Percentiles rank a stretch among this genome's conserved stretches.
Evolutionary conservation across 2,113 vertebrate genomes (phyloP).

Genomic region (Glaucidium brasilianum): DNA sequence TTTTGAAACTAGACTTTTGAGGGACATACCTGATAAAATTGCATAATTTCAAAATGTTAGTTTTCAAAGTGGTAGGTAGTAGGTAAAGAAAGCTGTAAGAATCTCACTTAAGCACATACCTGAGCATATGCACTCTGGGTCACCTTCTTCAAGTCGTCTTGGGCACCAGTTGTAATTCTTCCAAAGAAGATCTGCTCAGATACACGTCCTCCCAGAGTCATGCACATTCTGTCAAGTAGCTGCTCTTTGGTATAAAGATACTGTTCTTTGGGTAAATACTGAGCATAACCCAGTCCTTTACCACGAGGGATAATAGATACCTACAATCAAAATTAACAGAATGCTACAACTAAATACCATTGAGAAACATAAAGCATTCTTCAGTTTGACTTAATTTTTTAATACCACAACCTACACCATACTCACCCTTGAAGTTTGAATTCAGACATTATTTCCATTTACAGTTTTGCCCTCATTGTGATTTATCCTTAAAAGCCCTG

Average conservation of each 20-base stretch:
- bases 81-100: not conserved
- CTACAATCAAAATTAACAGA: constrained; percentile 67
- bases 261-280: constrained; percentile 95
- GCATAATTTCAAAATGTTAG: not conserved
- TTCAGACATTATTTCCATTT: not conserved
- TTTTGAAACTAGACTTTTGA: not conserved
- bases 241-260: constrained; percentile 96
- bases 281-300: constrained; percentile 94
- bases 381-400: not conserved
- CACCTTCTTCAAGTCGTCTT: constrained; percentile 94
- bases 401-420: not conserved
- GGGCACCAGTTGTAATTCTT: constrained; percentile 93
- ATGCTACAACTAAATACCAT: not conserved
- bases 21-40: not conserved
- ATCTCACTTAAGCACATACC: constrained; percentile 65
- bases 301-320: constrained; percentile 97
- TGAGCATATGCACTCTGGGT: constrained; percentile 97
- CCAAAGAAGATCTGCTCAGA: constrained; percentile 95
- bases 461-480: constrained; percentile 6
- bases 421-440: not conserved
- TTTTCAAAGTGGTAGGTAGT: not conserved
- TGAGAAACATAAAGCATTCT: not conserved
- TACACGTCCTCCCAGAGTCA: constrained; percentile 93
- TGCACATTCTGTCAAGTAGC: constrained; percentile 97
- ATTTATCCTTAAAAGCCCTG: constrained; percentile 40